These are phyloP conservation scores for Eurystomus gularis DNA, from an alignment of 2,113 vertebrate species.

Conservation along the genomic window DNA sequence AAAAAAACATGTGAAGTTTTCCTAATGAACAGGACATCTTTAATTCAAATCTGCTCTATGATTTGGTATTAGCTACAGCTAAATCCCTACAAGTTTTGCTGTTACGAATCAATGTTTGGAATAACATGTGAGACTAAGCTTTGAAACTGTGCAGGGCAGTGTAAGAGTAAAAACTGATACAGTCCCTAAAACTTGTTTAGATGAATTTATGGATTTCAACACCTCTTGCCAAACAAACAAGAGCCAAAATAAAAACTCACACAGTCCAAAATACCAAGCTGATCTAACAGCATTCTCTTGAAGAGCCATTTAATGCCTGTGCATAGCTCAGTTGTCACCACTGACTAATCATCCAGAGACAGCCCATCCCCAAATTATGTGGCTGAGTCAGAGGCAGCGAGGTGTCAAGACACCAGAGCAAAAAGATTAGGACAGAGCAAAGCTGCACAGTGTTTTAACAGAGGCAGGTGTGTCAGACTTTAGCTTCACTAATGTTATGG, in stretches of 20 bases:
- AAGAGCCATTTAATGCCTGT: not conserved
- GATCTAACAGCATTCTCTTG: not conserved
- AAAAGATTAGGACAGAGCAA: not conserved
- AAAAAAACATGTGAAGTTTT: not conserved
- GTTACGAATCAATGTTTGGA: not conserved
- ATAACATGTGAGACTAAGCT: not conserved
- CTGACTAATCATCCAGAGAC: not conserved
- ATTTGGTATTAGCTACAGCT: not conserved
- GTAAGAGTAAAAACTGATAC: not conserved
- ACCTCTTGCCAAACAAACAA: not conserved
- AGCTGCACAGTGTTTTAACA: not conserved
- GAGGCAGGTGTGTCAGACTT: not conserved
- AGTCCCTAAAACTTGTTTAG: not conserved
- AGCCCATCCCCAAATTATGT: not conserved
- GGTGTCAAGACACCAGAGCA: not conserved
- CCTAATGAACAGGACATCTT: not conserved
- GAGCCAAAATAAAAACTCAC: not conserved
- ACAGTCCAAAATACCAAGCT: not conserved
- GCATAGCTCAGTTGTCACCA: not conserved
- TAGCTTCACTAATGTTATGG: not conserved
- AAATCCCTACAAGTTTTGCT: not conserved
- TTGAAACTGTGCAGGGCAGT: not conserved
- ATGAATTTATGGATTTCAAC: not conserved
- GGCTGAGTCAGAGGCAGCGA: not conserved
- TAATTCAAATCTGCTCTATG: not conserved